Conservation (phyloP, 35 echinoderm and acorn worm genomes). For the Strongylocentrotus purpuratus region DNA sequence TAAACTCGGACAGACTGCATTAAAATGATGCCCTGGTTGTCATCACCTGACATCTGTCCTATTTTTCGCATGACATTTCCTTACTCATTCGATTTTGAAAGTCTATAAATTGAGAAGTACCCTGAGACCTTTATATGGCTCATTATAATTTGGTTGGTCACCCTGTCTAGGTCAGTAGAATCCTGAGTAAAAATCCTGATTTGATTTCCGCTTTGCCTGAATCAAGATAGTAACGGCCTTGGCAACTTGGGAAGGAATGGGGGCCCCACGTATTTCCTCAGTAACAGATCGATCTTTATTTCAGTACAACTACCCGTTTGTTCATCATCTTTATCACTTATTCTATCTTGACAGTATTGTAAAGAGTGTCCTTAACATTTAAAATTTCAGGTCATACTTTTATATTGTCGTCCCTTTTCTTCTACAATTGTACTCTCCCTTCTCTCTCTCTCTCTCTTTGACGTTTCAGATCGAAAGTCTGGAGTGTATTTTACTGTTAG, state of each 20-base stretch:
- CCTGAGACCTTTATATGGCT: background rate
- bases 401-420: too few species aligned
- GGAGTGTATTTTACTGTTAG: too few species aligned
- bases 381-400: too few species aligned
- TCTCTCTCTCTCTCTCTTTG: too few species aligned
- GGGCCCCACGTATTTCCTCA: background rate
- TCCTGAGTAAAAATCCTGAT: background rate
- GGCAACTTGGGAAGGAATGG: background rate
- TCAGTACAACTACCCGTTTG: background rate
- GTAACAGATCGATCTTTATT: too few species aligned
- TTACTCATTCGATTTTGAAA: conserved; percentile 14
- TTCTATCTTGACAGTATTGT: too few species aligned
- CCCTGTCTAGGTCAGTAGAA: background rate
- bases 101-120: background rate
- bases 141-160: background rate
- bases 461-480: too few species aligned
- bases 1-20: background rate
- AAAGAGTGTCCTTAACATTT: too few species aligned
- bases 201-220: background rate
- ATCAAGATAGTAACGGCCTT: background rate
- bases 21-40: background rate
- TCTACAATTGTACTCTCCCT: too few species aligned
- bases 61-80: background rate
- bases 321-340: background rate
- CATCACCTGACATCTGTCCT: background rate